Evolutionary conservation across 2,888 invertebrate genomes (phyloP), one percentile per base, ranked within the genome.

Genomic region (Harpalus rufipes): DNA sequence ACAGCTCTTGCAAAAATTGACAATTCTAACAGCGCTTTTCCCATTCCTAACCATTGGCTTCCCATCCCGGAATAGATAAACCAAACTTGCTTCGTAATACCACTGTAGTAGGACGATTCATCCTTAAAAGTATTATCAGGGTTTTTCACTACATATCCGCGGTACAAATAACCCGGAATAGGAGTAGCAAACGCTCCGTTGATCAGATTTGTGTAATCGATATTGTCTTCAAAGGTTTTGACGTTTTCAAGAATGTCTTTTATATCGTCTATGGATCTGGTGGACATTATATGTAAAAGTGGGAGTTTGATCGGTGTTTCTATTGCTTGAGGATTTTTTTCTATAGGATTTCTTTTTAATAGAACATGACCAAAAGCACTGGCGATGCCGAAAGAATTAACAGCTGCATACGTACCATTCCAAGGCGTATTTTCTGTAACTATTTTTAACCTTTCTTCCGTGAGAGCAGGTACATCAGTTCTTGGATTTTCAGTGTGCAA

Each of bases 301-400:
- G 96, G 95, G 76, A 94, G 89, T 65, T 78, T 78, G 10, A 18
- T 12, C 6, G 32, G 32, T 32, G 7, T 12, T 0, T 89, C 88
- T 93, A 94, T 10, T 92, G 78, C 58, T 14, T 51, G 16, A 16
- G 72, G 18, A 8, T 3, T 74, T 14, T 44, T 74, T 41, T 74
- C 72, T 94, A 0, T 94, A 93, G 41, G 44, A 90, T 96, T 95
- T 18, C 96, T 95, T 90, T 95, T 95, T 12, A 98, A 92, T 87
- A 98, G 92, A 0, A 97, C 92, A 91, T 98, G 98, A 6, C 96
- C 97, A 91, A 98, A 98, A 79, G 97, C 97, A 82, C 99, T 99
- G 86, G 98, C 98, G 91, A 99, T 97, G 14, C 99, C 99, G 91
- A 99, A 98, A 12, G 98, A 98, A 92, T 99, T 99, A 56, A 99